A percentile compares a stretch with the other conserved stretches of the same genome.
phyloP scores from a whole-genome alignment of 2,888 invertebrate genomes.

The Plebejus anna region DNA sequence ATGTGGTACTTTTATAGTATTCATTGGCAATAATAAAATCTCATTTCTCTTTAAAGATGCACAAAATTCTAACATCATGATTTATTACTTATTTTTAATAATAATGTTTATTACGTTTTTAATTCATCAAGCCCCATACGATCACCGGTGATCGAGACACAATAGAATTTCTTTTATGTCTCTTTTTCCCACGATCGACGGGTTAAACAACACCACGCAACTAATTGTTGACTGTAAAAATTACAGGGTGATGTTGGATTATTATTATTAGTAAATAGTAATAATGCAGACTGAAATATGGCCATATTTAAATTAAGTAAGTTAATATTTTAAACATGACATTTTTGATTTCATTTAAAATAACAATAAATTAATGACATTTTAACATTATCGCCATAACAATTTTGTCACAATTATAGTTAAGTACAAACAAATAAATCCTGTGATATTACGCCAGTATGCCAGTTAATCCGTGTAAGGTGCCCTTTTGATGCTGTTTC shows the following conservation, averaged over 20 bases:
- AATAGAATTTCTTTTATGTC: too few species aligned
- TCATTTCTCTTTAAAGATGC: background rate
- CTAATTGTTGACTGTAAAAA: conserved; percentile 10
- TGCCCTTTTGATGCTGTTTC: conserved; percentile 16
- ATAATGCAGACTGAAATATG: conserved; percentile 10
- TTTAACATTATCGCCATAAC: conserved; percentile 10
- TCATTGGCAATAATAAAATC: background rate
- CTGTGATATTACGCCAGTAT: conserved; percentile 41
- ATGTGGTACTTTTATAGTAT: background rate
- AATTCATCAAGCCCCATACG: too few species aligned
- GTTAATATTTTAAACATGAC: conserved; percentile 25
- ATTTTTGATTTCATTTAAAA: conserved; percentile 17
- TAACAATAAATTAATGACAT: conserved; percentile 33
- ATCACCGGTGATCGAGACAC: too few species aligned
- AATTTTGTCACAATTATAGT: conserved; percentile 27
- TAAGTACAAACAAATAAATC: conserved; percentile 37
- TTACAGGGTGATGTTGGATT: conserved; percentile 3
- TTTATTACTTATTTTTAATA: background rate
- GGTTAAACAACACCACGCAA: background rate
- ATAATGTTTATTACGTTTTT: background rate
- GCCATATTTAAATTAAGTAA: conserved; percentile 24
- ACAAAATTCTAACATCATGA: background rate
- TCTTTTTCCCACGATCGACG: too few species aligned
- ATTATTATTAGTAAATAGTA: background rate
- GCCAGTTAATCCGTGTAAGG: conserved; percentile 25